phyloP scores from a whole-genome alignment of 2,888 invertebrate genomes.

The Tetanocera ferruginea region DNA sequence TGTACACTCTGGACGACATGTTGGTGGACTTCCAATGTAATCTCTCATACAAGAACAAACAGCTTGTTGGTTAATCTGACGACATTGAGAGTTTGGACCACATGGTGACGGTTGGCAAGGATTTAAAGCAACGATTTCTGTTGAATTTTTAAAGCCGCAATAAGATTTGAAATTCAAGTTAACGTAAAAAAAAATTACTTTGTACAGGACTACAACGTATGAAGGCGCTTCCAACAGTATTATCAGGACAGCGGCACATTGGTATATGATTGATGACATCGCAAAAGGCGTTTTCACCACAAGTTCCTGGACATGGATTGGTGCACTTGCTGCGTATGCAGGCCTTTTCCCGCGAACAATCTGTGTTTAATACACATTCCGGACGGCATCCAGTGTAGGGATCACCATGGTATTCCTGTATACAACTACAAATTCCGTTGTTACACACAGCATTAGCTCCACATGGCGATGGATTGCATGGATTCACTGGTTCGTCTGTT shows the following conservation, averaged over 20 bases:
- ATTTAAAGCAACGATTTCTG: slow-evolving; percentile 71
- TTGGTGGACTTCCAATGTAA: slow-evolving; percentile 82
- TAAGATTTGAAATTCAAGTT: neutral
- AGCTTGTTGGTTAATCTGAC: slow-evolving; percentile 79
- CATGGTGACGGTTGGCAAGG: slow-evolving; percentile 82
- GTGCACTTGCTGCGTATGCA: slow-evolving; percentile 80
- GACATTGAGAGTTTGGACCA: slow-evolving; percentile 84
- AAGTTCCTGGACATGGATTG: slow-evolving; percentile 83
- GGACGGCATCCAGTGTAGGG: slow-evolving; percentile 83
- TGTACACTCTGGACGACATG: slow-evolving; percentile 83
- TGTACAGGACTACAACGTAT: slow-evolving; percentile 74
- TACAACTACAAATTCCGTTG: slow-evolving; percentile 79
- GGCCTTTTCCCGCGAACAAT: slow-evolving; percentile 78
- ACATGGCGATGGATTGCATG: slow-evolving; percentile 78
- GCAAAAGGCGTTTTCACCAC: slow-evolving; percentile 81
- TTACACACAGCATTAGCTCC: slow-evolving; percentile 77
- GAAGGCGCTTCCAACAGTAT: slow-evolving; percentile 79
- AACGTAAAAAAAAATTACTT: slow-evolving; percentile 52
- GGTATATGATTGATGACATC: slow-evolving; percentile 82
- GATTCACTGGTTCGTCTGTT: slow-evolving; percentile 71
- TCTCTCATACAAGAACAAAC: slow-evolving; percentile 80
- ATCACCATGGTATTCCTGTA: slow-evolving; percentile 82
- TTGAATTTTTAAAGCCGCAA: slow-evolving; percentile 22
- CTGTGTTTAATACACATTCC: slow-evolving; percentile 81
- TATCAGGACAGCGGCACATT: slow-evolving; percentile 79